phyloP scores from a whole-genome alignment of 1,140 invertebrate species.

The Dolichoris vasculosae region DNA sequence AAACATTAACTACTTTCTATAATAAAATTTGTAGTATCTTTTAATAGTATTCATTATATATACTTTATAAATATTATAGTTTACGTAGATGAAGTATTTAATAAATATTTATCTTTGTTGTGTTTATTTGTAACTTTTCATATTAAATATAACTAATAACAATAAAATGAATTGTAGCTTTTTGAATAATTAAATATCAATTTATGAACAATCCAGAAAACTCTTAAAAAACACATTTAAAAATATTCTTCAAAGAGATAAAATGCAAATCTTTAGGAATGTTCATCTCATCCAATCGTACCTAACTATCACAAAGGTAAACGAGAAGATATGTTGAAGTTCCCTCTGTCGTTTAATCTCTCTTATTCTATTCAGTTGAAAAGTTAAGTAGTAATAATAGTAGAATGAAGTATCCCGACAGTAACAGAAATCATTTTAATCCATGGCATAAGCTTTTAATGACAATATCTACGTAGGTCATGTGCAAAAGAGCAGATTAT shows the following conservation, averaged over 20 bases:
- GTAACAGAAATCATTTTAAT: slow-evolving; percentile 9
- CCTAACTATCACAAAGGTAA: neutral
- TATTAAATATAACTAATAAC: no score
- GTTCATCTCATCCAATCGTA: neutral
- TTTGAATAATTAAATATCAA: no score
- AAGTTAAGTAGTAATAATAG: slow-evolving; percentile 10
- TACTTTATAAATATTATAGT: no score
- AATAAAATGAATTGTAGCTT: no score
- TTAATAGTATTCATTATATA: no score
- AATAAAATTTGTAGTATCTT: no score
- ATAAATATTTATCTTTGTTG: no score
- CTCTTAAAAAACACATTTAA: neutral
- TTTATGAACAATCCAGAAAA: neutral
- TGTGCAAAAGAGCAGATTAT: neutral
- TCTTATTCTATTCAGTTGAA: neutral
- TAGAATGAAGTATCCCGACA: neutral
- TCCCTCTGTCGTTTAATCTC: neutral
- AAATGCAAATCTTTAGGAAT: neutral
- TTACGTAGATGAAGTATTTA: no score
- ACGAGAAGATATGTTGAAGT: neutral
- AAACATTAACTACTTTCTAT: no score
- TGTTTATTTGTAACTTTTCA: no score
- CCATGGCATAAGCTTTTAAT: neutral
- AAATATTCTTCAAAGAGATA: neutral
- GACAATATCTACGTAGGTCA: neutral